Evolutionary conservation across 2,888 invertebrate genomes (phyloP), one percentile per base, ranked within the genome.

Genomic region (Scrobipalpa atriplicella): DNA sequence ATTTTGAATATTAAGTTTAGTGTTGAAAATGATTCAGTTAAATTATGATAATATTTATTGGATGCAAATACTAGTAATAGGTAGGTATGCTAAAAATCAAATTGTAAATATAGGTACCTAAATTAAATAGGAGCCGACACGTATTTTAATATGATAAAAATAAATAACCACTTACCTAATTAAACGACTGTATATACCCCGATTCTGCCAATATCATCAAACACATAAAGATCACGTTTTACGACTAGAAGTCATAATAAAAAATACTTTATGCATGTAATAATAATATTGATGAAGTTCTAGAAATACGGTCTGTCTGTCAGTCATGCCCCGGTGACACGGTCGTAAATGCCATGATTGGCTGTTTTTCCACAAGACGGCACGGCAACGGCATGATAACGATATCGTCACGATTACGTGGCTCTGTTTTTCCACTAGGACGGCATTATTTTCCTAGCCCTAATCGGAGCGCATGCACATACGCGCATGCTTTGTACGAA

Each of bases 141-240:
- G 3, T 13, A 43, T 3, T 43, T 0, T 13, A 10, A 43, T 43
- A 29, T 29, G 5, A 29, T 3, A 43, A 43, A 43, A 43, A 1
- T 43, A 43, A 13, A 43, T 43, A 43, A 13, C 13, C 43, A 43
- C 29, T 5, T 29, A 29, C 29, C 29, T 29, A 29, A 29, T 29
- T 29, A 29, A 29, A 5, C n/a, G 47, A 47, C 11, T n/a, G 21
- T 11, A 21, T 19, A 21, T 36, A 58, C 58, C 36, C 36, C 1
- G 58, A 47, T 18, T 61, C 60, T 18, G 18, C 65, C 65, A 60
- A 19, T 61, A 60, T 47, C 51, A 58, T 29, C 29, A 56, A 56
- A 60, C 43, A 54, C 51, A 65, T 60, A 60, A 65, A 65, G 60
- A 29, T 47, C 43, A 18, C 16, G 36, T 36, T 65, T 60, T 60